Evolutionary conservation across 2,888 invertebrate genomes (phyloP).

Genomic region (Theodoxus fluviatilis): DNA sequence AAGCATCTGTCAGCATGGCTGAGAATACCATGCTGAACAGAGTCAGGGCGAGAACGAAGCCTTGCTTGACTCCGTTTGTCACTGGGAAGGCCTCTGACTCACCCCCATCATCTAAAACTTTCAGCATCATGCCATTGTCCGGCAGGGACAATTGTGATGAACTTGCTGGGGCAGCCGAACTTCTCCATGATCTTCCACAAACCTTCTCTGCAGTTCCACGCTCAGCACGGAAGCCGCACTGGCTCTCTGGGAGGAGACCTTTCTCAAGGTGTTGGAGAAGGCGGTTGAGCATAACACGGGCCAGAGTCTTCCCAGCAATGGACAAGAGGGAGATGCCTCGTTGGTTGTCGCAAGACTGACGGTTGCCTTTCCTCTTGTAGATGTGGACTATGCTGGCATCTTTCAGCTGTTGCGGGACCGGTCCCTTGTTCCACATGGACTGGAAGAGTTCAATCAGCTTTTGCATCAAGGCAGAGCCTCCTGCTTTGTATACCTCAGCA

Average conservation of each 20-base stretch:
- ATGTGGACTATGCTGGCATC: conserved; percentile 30
- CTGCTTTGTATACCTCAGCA: conserved; percentile 30
- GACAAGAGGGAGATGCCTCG: conserved; percentile 30
- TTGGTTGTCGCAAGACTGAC: conserved; percentile 29
- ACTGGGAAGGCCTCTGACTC: too few relatives aligned
- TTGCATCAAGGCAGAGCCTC: conserved; percentile 15
- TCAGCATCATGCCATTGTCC: too few relatives aligned
- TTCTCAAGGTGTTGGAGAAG: conserved; percentile 12
- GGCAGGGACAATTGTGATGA: too few relatives aligned
- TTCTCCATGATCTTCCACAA: too few relatives aligned
- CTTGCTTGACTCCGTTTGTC: too few relatives aligned
- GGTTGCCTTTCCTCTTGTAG: conserved; percentile 27
- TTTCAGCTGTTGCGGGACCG: conserved; percentile 34
- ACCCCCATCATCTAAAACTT: too few relatives aligned
- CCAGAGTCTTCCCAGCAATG: conserved; percentile 30
- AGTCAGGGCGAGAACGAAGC: too few relatives aligned
- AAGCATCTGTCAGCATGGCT: too few relatives aligned
- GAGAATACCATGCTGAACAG: too few relatives aligned
- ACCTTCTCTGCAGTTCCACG: conserved; percentile 21
- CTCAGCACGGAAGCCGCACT: conserved; percentile 11
- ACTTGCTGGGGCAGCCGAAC: too few relatives aligned
- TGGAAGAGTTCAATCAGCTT: conserved; percentile 23
- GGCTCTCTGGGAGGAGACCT: conserved; percentile 23
- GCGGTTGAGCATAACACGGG: conserved; percentile 30
- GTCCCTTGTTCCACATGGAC: conserved; percentile 17